These are phyloP conservation scores for Paralichthys olivaceus DNA, from an alignment of 2,113 vertebrate genomes.

Conservation along the genomic window DNA sequence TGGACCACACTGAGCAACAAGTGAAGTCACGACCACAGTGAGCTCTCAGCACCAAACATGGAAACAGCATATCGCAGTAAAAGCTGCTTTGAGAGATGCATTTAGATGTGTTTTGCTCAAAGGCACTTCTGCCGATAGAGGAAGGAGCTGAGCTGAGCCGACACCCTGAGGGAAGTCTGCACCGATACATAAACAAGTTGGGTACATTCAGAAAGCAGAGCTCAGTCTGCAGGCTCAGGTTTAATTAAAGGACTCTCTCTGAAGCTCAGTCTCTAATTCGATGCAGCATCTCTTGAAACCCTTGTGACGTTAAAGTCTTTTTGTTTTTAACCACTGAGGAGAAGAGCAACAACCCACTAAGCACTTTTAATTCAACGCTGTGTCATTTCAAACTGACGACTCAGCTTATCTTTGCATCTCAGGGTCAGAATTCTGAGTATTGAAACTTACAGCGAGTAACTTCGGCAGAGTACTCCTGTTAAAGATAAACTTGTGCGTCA, in stretches of 20 bases:
- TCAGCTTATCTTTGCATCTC: conserved; percentile 34
- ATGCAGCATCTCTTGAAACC: neutral
- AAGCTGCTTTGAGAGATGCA: neutral
- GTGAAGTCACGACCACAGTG: neutral
- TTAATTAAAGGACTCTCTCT: conserved; percentile 30
- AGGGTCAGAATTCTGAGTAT: conserved; percentile 59
- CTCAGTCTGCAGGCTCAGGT: neutral
- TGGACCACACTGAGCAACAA: neutral
- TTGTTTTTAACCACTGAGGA: neutral
- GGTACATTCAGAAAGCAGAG: neutral
- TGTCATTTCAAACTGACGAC: neutral
- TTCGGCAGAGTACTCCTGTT: neutral
- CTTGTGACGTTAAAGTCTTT: neutral
- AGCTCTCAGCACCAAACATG: neutral
- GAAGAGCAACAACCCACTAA: neutral
- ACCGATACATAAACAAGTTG: conserved; percentile 8
- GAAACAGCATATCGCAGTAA: neutral
- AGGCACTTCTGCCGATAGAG: neutral
- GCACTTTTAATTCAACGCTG: neutral
- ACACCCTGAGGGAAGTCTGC: neutral
- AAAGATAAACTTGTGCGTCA: conserved; percentile 73
- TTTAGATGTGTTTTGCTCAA: conserved; percentile 13
- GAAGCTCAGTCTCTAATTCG: conserved; percentile 14
- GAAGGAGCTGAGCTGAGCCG: neutral
- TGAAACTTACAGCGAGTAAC: conserved; percentile 13